Evolutionary conservation across 1,140 invertebrate species (phyloP).

Genomic region (Globodera ellingtonae): DNA sequence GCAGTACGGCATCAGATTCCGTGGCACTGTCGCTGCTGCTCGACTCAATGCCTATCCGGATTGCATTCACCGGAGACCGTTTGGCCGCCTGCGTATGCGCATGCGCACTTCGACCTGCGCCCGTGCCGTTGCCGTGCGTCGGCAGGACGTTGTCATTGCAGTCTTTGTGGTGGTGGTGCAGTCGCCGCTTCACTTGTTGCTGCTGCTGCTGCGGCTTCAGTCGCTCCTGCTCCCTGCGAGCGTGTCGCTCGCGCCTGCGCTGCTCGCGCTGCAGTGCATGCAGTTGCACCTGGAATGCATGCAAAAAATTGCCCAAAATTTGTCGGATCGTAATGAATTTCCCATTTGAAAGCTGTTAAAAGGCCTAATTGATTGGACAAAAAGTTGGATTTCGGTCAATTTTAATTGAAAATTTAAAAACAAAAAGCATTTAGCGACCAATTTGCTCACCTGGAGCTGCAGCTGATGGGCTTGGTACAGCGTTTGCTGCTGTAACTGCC

Average conservation of each 20-base stretch:
- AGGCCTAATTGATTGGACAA: neutral
- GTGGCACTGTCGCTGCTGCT: conserved; percentile 9
- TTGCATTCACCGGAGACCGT: conserved; percentile 24
- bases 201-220: neutral
- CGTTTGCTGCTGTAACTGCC: conserved; percentile 10
- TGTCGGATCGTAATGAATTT: no score
- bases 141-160: neutral
- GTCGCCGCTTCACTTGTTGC: neutral
- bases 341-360: neutral
- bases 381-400: neutral
- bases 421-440: neutral
- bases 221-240: neutral
- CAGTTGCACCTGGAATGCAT: neutral
- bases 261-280: conserved; percentile 1
- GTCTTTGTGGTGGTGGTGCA: neutral
- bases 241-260: neutral
- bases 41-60: conserved; percentile 27
- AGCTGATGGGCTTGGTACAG: conserved; percentile 5
- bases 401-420: neutral
- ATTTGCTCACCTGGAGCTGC: neutral
- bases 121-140: neutral
- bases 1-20: neutral
- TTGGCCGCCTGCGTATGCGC: no score
- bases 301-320: no score
- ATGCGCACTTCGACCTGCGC: neutral